These are phyloP conservation scores for Drosophila prosaltans DNA, from an alignment of 1,140 invertebrate genomes.

Conservation along the genomic window DNA sequence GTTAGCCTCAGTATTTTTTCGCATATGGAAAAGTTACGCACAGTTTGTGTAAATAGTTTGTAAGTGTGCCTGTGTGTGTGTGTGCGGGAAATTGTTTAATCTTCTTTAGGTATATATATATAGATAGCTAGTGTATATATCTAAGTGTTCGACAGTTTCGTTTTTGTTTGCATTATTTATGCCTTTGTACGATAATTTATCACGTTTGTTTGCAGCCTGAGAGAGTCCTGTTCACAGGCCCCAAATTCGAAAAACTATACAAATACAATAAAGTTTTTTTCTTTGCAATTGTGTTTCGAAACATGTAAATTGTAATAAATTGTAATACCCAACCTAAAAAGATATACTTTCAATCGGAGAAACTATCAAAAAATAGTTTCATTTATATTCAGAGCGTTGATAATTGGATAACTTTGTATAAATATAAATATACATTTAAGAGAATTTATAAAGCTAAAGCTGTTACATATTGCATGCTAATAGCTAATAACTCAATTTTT, in stretches of 20 bases:
- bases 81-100: constrained; percentile 33
- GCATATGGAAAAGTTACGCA: constrained; percentile 7
- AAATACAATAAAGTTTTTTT: constrained; percentile 13
- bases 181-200: constrained; percentile 74
- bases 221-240: constrained; percentile 39
- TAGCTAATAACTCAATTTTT: constrained; percentile 44
- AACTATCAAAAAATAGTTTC: neutral
- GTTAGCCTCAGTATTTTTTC: constrained; percentile 7
- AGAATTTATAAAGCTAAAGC: neutral
- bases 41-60: constrained; percentile 11
- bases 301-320: constrained; percentile 17
- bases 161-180: constrained; percentile 66
- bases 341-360: constrained; percentile 2
- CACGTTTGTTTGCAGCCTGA: constrained; percentile 23
- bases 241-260: neutral
- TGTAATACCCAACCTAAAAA: constrained; percentile 2
- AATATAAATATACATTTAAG: too few relatives aligned
- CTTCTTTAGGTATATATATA: constrained; percentile 7
- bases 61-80: constrained; percentile 27
- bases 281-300: constrained; percentile 19
- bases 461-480: constrained; percentile 29
- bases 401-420: too few relatives aligned
- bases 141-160: constrained; percentile 64
- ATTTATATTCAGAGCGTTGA: neutral
- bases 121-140: constrained; percentile 28